A percentile compares a stretch with the other conserved stretches of the same genome.
phyloP scores from a whole-genome alignment of 92 coral and sea anemone species.

The Actinernus sp. region DNA sequence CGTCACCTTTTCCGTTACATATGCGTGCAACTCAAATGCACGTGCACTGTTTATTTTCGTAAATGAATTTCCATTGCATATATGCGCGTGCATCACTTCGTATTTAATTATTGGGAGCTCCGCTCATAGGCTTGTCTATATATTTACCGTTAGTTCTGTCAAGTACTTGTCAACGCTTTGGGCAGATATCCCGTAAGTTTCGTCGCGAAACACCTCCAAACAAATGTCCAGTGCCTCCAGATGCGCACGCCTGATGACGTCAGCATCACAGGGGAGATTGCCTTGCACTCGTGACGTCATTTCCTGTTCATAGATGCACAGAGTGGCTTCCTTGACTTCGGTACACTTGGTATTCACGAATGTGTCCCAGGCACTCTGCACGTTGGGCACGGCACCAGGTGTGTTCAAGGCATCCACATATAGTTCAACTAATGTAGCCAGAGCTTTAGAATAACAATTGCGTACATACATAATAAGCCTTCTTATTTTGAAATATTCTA shows the following conservation, averaged over 20 bases:
- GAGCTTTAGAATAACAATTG: slow-evolving; percentile 42
- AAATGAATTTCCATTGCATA: no score
- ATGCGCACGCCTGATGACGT: slow-evolving; percentile 59
- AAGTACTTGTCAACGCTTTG: slow-evolving; percentile 62
- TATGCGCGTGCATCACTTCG: no score
- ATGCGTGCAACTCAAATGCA: no score
- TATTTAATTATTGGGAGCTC: no score
- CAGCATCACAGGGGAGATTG: slow-evolving; percentile 66
- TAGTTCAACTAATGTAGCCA: slow-evolving; percentile 74
- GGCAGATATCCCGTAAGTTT: slow-evolving; percentile 49
- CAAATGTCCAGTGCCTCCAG: slow-evolving; percentile 43
- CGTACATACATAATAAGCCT: no score
- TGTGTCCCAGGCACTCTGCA: slow-evolving; percentile 85
- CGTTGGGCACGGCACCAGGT: slow-evolving; percentile 90
- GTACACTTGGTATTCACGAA: slow-evolving; percentile 69
- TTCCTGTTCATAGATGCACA: slow-evolving; percentile 30
- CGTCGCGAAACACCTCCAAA: slow-evolving; percentile 38
- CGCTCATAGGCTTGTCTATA: neutral
- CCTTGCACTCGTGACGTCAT: slow-evolving; percentile 53
- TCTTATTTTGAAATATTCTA: no score
- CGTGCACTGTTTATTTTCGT: no score
- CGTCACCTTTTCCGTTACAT: no score
- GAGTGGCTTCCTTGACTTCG: slow-evolving; percentile 38
- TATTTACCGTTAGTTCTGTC: slow-evolving; percentile 65
- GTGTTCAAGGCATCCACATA: slow-evolving; percentile 88